A percentile compares a stretch with the other conserved stretches of the same genome.
Evolutionary conservation across 2,797 vertebrate species (phyloP).

Genomic region (Rousettus madagascariensis): DNA sequence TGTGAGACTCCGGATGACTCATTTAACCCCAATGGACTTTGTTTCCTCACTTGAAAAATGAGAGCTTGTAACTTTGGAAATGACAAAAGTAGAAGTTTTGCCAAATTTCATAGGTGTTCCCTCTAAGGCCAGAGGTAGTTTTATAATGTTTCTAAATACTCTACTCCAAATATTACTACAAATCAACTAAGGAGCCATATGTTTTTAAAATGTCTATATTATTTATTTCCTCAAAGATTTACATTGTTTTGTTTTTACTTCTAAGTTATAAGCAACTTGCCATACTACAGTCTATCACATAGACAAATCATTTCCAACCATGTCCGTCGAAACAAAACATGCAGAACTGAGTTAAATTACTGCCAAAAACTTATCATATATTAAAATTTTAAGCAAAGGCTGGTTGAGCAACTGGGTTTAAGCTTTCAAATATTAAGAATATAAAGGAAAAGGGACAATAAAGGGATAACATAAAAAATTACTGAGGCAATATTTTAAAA

Average conservation of each 20-base stretch:
- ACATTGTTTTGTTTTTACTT: not conserved
- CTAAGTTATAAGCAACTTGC: constrained; percentile 10
- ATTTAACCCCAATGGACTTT: not conserved
- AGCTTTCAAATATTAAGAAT: not conserved
- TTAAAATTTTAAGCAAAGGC: not conserved
- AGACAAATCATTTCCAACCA: not conserved
- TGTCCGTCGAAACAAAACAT: not conserved
- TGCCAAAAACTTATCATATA: not conserved
- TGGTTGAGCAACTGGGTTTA: not conserved
- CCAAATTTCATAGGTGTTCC: not conserved
- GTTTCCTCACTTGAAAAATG: not conserved
- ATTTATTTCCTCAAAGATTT: not conserved
- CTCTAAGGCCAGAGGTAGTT: not conserved
- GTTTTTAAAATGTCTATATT: not conserved
- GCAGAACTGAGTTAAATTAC: not conserved
- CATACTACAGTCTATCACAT: not conserved
- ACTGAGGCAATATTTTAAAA: not conserved
- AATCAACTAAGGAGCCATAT: not conserved
- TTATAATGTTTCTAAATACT: not conserved
- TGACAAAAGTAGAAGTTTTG: not conserved
- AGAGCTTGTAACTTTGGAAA: not conserved
- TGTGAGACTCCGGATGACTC: not conserved
- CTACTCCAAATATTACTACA: not conserved
- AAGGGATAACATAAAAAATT: not conserved
- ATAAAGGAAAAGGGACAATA: not conserved